These are phyloP conservation scores for Drosophila picticornis DNA, from an alignment of 2,888 invertebrate genomes.

Conservation along the genomic window DNA sequence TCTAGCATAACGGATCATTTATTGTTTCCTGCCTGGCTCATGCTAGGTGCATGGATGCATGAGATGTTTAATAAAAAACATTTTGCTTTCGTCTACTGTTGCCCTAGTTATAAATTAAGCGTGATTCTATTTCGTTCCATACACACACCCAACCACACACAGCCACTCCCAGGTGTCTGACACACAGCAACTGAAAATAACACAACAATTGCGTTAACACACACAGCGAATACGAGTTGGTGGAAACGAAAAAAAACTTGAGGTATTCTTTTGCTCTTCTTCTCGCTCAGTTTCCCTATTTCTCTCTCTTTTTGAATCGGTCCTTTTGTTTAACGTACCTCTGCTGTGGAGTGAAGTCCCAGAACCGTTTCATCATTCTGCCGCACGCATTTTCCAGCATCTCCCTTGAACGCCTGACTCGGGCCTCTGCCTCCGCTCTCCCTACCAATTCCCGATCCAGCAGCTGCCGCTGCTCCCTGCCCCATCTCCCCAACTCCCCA, in stretches of 20 bases:
- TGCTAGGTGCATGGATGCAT: not conserved
- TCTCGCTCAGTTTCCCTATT: not conserved
- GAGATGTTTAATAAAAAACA: no score
- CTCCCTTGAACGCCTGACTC: constrained; percentile 44
- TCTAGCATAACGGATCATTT: not conserved
- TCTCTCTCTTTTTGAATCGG: not conserved
- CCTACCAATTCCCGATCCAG: constrained; percentile 4
- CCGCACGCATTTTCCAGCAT: constrained; percentile 67
- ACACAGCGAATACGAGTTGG: constrained; percentile 42
- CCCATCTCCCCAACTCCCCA: constrained; percentile 16
- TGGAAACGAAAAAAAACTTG: constrained; percentile 38
- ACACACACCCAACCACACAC: not conserved
- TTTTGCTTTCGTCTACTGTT: not conserved
- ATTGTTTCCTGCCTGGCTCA: no score
- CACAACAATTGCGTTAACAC: constrained; percentile 21
- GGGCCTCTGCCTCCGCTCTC: constrained; percentile 13
- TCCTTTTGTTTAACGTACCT: constrained; percentile 7
- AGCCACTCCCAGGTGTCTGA: constrained; percentile 41
- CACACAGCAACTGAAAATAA: constrained; percentile 25
- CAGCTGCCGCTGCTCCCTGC: not conserved
- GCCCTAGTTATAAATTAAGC: not conserved
- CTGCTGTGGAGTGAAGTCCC: constrained; percentile 12
- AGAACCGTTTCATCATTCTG: constrained; percentile 39
- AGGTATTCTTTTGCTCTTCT: constrained; percentile 32
- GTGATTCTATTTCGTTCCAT: not conserved